Evolutionary conservation across 1,140 invertebrate species (phyloP), one percentile per base, ranked within the genome.

Genomic region (Drosophila miranda): DNA sequence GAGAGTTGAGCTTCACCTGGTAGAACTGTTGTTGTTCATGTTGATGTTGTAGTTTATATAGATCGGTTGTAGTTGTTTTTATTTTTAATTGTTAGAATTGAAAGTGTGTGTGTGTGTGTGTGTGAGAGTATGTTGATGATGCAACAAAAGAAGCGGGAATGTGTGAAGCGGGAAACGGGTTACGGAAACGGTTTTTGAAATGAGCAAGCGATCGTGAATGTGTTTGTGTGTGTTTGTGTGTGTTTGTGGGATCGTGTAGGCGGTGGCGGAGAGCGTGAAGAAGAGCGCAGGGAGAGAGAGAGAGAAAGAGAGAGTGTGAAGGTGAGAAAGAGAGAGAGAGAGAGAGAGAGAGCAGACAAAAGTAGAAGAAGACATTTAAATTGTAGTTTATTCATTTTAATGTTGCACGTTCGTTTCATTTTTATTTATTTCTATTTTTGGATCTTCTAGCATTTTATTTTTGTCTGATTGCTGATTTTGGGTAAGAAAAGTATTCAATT

Each of bases 1-100:
- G 49, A 87, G 67, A 86, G 66, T 87, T 86, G 78, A 79, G 84
- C 84, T 88, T 88, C 83, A 88, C 83, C 83, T 88, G 83, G 83
- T 88, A 88, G 79, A 88, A 88, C 83, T 88, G 84, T 83, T 78
- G 81, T 86, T 69, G 69, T 71, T 75, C 62, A 68, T 60, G 66
- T 77, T 78, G 63, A 60, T 58, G 26, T 73, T 59, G 44, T 58
- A 53, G 38, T 64, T 50, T 70, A 50, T 52, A 52, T 4, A 62
- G 45, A 26, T 75, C 60, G 44, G 70, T 78, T 61, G 74, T 75
- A 57, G 46, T 78, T 53, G 51, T 78, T 53, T 26, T 26, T 26
- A 26, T 26, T 26, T 26, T 26, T 26, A 5, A 3, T 78, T 49
- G 46, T 78, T 54, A 19, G 44, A 26, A n/a, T 56, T 19, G 46